These are phyloP conservation scores for Cepaea hortensis DNA, from an alignment of 2,888 invertebrate genomes.

Conservation along the genomic window DNA sequence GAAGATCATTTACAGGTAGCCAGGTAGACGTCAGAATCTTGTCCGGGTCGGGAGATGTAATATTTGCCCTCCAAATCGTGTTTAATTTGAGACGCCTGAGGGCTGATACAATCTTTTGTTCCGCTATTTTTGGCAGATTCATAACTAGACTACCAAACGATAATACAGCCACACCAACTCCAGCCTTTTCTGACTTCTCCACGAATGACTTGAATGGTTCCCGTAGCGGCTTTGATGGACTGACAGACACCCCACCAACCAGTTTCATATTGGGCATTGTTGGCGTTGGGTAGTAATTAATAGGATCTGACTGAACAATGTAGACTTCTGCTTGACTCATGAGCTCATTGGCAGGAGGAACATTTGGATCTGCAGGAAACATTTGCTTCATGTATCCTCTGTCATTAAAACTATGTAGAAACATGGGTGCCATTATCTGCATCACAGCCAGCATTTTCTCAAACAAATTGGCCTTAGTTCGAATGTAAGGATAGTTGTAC, in stretches of 20 bases:
- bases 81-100: too few relatives aligned
- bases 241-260: conserved; percentile 20
- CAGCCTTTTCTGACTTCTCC: too few relatives aligned
- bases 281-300: conserved; percentile 29
- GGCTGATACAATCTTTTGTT: too few relatives aligned
- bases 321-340: conserved; percentile 29
- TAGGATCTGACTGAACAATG: conserved; percentile 35
- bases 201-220: too few relatives aligned
- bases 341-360: conserved; percentile 1
- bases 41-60: conserved; percentile 32
- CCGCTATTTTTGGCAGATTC: too few relatives aligned
- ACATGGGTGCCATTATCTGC: not conserved
- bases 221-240: too few relatives aligned
- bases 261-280: conserved; percentile 43
- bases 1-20: conserved; percentile 60
- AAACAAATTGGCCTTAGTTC: not conserved
- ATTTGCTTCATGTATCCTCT: not conserved
- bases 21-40: conserved; percentile 55
- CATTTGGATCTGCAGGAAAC: not conserved
- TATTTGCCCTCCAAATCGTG: not conserved
- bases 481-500: not conserved
- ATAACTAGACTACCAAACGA: not conserved
- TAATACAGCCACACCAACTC: not conserved
- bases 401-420: not conserved
- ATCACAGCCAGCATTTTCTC: not conserved